phyloP scores from a whole-genome alignment of 2,888 invertebrate genomes.

The Psylliodes chrysocephalus region DNA sequence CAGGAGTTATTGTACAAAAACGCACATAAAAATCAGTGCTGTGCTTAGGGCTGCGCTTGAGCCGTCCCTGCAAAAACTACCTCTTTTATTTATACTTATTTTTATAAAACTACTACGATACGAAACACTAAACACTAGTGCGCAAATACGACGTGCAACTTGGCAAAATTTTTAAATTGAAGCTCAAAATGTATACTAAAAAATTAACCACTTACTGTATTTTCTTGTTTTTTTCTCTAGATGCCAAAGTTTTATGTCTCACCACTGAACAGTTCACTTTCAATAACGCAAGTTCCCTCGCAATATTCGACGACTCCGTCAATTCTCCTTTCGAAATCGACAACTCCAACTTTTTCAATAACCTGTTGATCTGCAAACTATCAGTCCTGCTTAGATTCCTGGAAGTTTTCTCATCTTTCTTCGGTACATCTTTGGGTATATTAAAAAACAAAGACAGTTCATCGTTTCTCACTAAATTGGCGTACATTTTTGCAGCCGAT shows the following conservation, averaged over 20 bases:
- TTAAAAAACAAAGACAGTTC: constrained; percentile 61
- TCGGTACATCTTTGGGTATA: constrained; percentile 57
- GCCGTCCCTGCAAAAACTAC: too few relatives aligned
- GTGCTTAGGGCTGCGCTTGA: too few relatives aligned
- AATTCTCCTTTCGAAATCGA: constrained; percentile 83
- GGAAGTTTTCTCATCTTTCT: constrained; percentile 46
- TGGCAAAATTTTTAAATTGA: too few relatives aligned
- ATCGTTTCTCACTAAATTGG: constrained; percentile 63
- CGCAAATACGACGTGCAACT: too few relatives aligned
- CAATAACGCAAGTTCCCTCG: constrained; percentile 79
- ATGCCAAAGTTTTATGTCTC: constrained; percentile 59
- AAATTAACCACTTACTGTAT: constrained; percentile 44
- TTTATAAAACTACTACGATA: too few relatives aligned
- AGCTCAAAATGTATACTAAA: too few relatives aligned
- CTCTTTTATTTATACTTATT: too few relatives aligned
- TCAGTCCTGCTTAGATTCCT: constrained; percentile 62
- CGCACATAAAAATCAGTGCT: too few relatives aligned
- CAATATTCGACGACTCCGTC: constrained; percentile 78
- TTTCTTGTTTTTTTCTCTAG: constrained; percentile 35
- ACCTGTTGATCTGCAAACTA: constrained; percentile 69
- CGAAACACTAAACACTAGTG: too few relatives aligned
- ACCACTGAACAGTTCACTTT: constrained; percentile 80
- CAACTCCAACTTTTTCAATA: constrained; percentile 77
- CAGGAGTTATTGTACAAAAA: too few relatives aligned
- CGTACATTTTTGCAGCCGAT: constrained; percentile 62